These are phyloP conservation scores for Himantopus leucocephalus DNA, from an alignment of 2,113 vertebrate species.

Conservation along the genomic window DNA sequence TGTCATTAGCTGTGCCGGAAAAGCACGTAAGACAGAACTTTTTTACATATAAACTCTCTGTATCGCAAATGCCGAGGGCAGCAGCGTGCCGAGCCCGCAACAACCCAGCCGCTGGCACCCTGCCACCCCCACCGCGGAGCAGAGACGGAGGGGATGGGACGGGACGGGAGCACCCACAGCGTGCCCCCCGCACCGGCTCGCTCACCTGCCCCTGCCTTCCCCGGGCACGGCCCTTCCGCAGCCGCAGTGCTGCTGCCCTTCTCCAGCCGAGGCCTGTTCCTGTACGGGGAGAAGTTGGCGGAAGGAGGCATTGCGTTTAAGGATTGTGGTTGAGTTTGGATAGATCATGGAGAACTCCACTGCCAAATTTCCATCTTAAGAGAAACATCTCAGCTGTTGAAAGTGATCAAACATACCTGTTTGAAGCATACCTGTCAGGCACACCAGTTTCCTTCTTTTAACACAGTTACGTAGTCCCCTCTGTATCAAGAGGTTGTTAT, in stretches of 20 bases:
- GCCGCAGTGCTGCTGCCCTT: not conserved
- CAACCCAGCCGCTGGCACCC: not conserved
- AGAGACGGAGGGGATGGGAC: not conserved
- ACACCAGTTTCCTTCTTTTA: not conserved
- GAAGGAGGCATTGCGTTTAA: fast-evolving
- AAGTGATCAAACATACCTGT: not conserved
- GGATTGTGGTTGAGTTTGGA: not conserved
- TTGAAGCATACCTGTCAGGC: not conserved
- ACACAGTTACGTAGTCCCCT: not conserved
- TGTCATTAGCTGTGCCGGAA: not conserved
- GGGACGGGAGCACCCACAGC: not conserved
- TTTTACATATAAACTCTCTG: not conserved
- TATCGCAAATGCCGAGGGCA: not conserved
- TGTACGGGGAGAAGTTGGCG: fast-evolving
- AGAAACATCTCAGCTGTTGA: not conserved
- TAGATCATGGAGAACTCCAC: not conserved
- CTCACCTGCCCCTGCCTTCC: not conserved
- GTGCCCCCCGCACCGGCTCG: not conserved
- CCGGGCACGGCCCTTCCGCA: fast-evolving
- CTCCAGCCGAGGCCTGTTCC: fast-evolving
- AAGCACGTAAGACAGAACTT: not conserved
- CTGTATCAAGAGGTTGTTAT: not conserved
- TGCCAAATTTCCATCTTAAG: not conserved
- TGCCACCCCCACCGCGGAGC: not conserved
- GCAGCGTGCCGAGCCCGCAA: not conserved